Conservation (phyloP, 2,888 invertebrate species). For the Muschampia staudingeri region DNA sequence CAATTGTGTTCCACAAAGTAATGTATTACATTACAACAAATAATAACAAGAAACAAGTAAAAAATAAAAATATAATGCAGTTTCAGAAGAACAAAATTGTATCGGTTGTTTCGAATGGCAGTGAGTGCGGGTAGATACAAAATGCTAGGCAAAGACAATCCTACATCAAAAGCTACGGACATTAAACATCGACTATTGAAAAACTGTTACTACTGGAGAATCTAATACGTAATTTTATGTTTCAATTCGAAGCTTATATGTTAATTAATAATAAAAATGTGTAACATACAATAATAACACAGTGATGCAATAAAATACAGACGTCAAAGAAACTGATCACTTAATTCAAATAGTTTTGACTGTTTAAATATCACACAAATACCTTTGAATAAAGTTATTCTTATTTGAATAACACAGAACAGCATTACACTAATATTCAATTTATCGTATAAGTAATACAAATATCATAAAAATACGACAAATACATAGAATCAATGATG, state of each 20-base stretch:
- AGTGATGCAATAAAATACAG: slow-evolving; percentile 12
- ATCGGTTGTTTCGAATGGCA: slow-evolving; percentile 76
- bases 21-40: slow-evolving; percentile 79
- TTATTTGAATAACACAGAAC: slow-evolving; percentile 20
- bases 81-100: slow-evolving; percentile 70
- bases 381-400: slow-evolving; percentile 28
- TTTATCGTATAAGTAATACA: slow-evolving; percentile 23
- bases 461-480: slow-evolving; percentile 43
- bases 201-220: slow-evolving; percentile 21
- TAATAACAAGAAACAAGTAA: slow-evolving; percentile 84
- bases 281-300: slow-evolving; percentile 36
- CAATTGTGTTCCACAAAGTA: slow-evolving; percentile 81
- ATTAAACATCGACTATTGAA: slow-evolving; percentile 41
- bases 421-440: slow-evolving; percentile 5
- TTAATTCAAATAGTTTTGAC: slow-evolving; percentile 30
- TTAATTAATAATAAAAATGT: slow-evolving; percentile 13
- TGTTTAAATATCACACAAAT: slow-evolving; percentile 31
- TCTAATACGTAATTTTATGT: slow-evolving; percentile 40
- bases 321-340: background rate
- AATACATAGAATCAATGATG: slow-evolving; percentile 22
- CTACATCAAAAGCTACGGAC: slow-evolving; percentile 39
- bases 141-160: slow-evolving; percentile 44
- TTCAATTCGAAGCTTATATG: slow-evolving; percentile 32
- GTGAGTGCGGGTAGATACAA: slow-evolving; percentile 70
- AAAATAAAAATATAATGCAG: slow-evolving; percentile 79